Percentiles rank a stretch among this genome's conserved stretches.
These are phyloP conservation scores for Macrochelys suwanniensis DNA, from an alignment of 2,797 vertebrate species.

Conservation along the genomic window DNA sequence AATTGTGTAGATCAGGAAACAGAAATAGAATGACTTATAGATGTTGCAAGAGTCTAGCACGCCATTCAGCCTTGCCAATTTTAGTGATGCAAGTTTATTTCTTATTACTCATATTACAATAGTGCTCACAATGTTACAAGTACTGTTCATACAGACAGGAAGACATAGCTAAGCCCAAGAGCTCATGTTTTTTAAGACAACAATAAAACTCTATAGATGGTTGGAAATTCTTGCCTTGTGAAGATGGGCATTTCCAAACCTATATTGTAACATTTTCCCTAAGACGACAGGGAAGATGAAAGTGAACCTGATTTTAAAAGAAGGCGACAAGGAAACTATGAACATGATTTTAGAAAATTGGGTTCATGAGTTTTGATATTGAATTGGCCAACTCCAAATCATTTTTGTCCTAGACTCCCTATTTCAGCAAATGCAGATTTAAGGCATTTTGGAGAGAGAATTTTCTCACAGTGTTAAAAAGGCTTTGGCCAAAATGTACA, in stretches of 20 bases:
- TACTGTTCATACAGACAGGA: background rate
- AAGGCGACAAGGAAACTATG: background rate
- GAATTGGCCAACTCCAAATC: background rate
- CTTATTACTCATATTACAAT: background rate
- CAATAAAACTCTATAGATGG: background rate
- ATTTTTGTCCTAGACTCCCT: background rate
- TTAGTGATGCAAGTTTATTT: background rate
- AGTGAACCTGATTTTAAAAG: background rate
- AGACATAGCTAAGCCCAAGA: background rate
- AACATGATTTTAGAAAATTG: background rate
- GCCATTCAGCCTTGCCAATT: background rate
- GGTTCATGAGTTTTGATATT: background rate
- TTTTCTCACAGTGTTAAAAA: background rate
- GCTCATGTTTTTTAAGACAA: background rate
- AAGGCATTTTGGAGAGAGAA: background rate
- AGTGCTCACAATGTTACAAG: background rate
- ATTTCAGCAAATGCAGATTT: background rate
- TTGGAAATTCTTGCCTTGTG: background rate
- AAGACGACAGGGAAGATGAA: background rate
- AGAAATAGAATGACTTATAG: background rate
- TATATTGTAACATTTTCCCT: background rate
- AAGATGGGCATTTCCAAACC: background rate
- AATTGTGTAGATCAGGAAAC: background rate
- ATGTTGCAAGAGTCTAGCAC: background rate
- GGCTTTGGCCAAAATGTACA: background rate